Base-by-base conservation (phyloP, 2,113 vertebrate species). In the Sterrhoptilus dennistouni region DNA sequence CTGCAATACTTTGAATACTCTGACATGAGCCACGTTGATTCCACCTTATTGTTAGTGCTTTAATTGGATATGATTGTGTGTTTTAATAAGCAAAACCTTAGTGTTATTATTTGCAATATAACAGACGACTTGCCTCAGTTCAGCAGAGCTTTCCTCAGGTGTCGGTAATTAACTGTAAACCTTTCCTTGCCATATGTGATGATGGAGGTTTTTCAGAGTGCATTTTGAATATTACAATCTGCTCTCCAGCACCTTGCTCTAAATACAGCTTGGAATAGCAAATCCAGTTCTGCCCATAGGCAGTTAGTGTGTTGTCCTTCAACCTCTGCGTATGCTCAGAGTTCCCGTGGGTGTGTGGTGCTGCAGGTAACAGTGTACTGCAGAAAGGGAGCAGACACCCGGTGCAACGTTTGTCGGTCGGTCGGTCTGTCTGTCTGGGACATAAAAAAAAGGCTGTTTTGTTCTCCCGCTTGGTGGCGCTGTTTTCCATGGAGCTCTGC, bases 321-420 rank as follows among this genome's bases (percentile, higher is more conserved):
- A 18, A 0, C 11, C 31, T 64, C 14, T 50, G 60, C 18, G 0
- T 19, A 0, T 49, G 19, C n/a, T 81, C 75, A 80, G 36, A 14
- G 5, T 72, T 64, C 16, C 21, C 44, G 12, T 49, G 56, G 40
- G 9, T 49, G 24, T 45, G 22, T 25, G 74, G 36, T 69, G 35
- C 49, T 65, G 65, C 44, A 12, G 18, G 31, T 47, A 9, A 16
- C 1, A 4, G 24, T 0, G 5, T 7, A 1, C 17, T 25, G 69
- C 17, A 24, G 29, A 33, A 71, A 53, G 28, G 29, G 27, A 71
- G 5, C 40, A 52, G 66, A 14, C 6, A 5, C 6, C 10, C 42
- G 17, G 6, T 8, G 56, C 28, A 4, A n/a, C 27, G n/a, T 15
- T 52, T 35, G n/a, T 8, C 24, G 7, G 14, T 60, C 54, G 42